Percentiles rank a stretch among this genome's conserved stretches.
Conservation (phyloP, 53 echinoderm and acorn worm species). For the Apostichopus leukothele region DNA sequence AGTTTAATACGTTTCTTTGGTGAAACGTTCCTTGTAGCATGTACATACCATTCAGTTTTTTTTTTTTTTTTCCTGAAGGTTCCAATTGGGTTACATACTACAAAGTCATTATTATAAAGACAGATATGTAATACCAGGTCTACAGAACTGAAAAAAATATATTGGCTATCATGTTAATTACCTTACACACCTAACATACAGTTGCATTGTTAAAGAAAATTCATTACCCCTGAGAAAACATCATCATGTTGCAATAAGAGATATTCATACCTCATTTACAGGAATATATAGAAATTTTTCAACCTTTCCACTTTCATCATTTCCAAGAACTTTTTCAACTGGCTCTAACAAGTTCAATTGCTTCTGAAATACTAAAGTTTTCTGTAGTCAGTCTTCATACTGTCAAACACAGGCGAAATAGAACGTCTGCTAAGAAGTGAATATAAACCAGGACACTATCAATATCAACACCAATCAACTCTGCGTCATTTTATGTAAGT, state of each 20-base stretch:
- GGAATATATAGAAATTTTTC: not conserved
- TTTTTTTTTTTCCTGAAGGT: slow-evolving; percentile 1
- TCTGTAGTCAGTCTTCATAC: not conserved
- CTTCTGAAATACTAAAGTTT: not conserved
- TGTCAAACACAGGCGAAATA: not conserved
- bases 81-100: slow-evolving; percentile 19
- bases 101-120: slow-evolving; percentile 39
- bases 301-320: not conserved
- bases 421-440: not conserved
- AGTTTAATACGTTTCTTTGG: slow-evolving; percentile 5
- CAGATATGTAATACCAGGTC: not conserved
- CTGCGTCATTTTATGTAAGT: not conserved
- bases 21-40: not conserved
- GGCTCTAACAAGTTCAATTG: slow-evolving; percentile 9
- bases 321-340: slow-evolving; percentile 1
- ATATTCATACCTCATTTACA: not conserved
- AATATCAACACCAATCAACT: not conserved
- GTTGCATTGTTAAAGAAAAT: not conserved
- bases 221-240: not conserved
- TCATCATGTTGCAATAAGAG: slow-evolving; percentile 9
- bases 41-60: slow-evolving; percentile 28
- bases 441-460: not conserved
- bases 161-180: not conserved
- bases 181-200: not conserved
- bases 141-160: too few relatives aligned